These are phyloP conservation scores for Paratrypauchen microcephalus DNA, from an alignment of 2,797 vertebrate species.

Conservation along the genomic window DNA sequence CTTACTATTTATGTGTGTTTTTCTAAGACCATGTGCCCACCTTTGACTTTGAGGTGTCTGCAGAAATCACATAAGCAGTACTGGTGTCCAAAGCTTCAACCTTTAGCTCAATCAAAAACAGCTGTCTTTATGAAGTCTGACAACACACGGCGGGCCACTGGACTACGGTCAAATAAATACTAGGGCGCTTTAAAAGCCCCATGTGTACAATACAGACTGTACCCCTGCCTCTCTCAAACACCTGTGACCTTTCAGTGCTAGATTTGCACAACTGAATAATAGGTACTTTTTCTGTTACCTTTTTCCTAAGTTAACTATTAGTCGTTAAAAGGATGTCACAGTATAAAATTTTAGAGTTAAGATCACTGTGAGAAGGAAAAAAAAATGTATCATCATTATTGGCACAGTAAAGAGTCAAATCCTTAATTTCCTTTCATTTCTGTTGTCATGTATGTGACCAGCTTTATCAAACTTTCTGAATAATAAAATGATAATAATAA, in stretches of 20 bases:
- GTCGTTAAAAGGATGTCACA: too few species aligned
- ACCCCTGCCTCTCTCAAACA: slow-evolving; percentile 43
- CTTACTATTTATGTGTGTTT: slow-evolving; percentile 25
- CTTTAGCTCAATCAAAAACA: slow-evolving; percentile 53
- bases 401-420: too few species aligned
- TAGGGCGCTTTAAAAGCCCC: slow-evolving; percentile 47
- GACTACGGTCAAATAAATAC: slow-evolving; percentile 60
- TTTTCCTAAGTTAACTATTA: too few species aligned
- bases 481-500: too few species aligned
- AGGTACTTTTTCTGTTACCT: too few species aligned
- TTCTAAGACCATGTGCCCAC: slow-evolving; percentile 24
- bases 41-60: slow-evolving; percentile 34
- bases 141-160: slow-evolving; percentile 41
- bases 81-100: slow-evolving; percentile 29
- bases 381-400: too few species aligned
- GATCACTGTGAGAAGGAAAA: too few species aligned
- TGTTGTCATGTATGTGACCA: too few species aligned
- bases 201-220: slow-evolving; percentile 33
- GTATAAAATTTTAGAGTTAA: too few species aligned
- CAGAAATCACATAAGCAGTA: slow-evolving; percentile 32
- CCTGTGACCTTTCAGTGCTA: slow-evolving; percentile 31
- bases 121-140: slow-evolving; percentile 45
- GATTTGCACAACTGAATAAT: slow-evolving; percentile 20
- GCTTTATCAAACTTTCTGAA: too few species aligned
- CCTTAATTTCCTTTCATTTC: too few species aligned